phyloP scores from a whole-genome alignment of 2,113 vertebrate genomes.

The Nyctibius bracteatus region DNA sequence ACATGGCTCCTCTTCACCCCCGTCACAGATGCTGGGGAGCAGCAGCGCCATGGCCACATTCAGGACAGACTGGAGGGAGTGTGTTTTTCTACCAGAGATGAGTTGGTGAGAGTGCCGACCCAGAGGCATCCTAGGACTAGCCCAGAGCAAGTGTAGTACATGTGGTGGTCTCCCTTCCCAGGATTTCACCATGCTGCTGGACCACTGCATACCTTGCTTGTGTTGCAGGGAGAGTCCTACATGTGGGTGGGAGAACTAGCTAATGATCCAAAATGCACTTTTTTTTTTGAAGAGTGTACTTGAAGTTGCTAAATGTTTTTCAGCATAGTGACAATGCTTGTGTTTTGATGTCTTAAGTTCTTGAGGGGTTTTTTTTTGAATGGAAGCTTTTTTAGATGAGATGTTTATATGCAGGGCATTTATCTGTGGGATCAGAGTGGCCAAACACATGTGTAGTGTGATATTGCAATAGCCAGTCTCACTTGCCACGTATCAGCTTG shows the following conservation, averaged over 20 bases:
- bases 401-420: background rate
- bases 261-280: background rate
- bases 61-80: background rate
- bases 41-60: rapidly evolving
- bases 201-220: background rate
- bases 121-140: background rate
- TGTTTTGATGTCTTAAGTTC: background rate
- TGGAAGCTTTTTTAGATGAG: background rate
- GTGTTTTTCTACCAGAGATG: background rate
- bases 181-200: background rate
- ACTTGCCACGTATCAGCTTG: rapidly evolving
- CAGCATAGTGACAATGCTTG: background rate
- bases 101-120: rapidly evolving
- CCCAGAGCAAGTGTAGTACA: background rate
- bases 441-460: background rate
- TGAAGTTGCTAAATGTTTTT: background rate
- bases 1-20: rapidly evolving
- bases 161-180: background rate
- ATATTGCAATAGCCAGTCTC: background rate
- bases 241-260: background rate
- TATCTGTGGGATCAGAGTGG: background rate
- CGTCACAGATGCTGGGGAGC: rapidly evolving
- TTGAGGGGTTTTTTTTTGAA: background rate
- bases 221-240: background rate
- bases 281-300: background rate